A percentile compares a stretch with the other conserved stretches of the same genome.
These are phyloP conservation scores for Acromyrmex echinatior DNA, from an alignment of 1,140 invertebrate species.

Conservation along the genomic window DNA sequence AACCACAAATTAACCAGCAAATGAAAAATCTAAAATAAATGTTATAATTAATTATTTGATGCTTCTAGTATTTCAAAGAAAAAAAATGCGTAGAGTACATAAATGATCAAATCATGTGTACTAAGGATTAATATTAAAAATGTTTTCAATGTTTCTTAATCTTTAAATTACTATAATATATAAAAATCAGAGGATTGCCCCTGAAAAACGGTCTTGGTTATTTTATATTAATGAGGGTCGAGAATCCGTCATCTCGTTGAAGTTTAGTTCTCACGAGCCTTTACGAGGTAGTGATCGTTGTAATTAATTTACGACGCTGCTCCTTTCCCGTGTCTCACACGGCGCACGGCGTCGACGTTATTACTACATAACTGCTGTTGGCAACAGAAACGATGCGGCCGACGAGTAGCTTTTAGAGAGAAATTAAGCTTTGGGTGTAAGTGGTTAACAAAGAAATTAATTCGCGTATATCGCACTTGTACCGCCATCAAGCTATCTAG, in stretches of 20 bases:
- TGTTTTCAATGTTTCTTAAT: too few species aligned
- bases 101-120: too few species aligned
- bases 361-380: conserved; percentile 52
- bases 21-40: too few species aligned
- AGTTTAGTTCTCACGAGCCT: not conserved
- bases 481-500: conserved; percentile 34
- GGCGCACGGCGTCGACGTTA: conserved; percentile 14
- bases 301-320: conserved; percentile 43
- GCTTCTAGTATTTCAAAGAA: too few species aligned
- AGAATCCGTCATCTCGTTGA: not conserved
- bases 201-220: too few species aligned
- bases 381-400: not conserved
- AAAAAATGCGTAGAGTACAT: too few species aligned
- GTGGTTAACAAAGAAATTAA: conserved; percentile 72
- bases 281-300: conserved; percentile 16
- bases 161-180: too few species aligned
- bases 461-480: conserved; percentile 59
- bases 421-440: conserved; percentile 59
- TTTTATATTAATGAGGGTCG: not conserved
- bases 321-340: not conserved
- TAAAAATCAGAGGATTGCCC: too few species aligned
- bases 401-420: conserved; percentile 44
- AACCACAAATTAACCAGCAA: too few species aligned
- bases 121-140: too few species aligned
- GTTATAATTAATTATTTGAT: too few species aligned